These are phyloP conservation scores for Antechinus flavipes DNA, from an alignment of 2,113 vertebrate species.

Conservation along the genomic window DNA sequence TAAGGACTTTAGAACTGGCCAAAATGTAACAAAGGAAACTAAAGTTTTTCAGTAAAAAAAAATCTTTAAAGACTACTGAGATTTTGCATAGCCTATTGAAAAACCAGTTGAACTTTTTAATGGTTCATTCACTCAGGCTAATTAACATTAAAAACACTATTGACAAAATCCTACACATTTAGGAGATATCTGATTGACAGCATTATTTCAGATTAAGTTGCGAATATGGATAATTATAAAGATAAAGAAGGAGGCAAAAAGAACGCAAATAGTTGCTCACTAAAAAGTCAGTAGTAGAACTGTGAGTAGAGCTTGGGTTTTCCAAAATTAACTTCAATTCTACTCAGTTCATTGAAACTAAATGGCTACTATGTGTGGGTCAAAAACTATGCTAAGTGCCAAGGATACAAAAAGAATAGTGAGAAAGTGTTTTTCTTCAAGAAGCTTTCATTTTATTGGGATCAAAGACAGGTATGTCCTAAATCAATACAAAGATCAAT, in stretches of 20 bases:
- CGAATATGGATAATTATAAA: background rate
- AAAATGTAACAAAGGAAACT: background rate
- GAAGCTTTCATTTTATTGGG: background rate
- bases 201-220: slow-evolving; percentile 20
- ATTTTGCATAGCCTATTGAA: background rate
- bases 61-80: background rate
- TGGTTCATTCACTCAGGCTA: background rate
- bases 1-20: background rate
- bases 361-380: background rate
- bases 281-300: background rate
- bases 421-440: background rate
- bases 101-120: background rate
- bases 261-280: background rate
- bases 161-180: background rate
- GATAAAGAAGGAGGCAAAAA: slow-evolving; percentile 37
- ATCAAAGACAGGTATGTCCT: background rate
- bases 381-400: background rate
- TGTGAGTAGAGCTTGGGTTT: background rate
- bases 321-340: background rate
- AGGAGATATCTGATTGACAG: slow-evolving; percentile 11
- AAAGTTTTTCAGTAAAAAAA: background rate
- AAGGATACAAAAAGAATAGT: background rate
- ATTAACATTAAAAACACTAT: background rate
- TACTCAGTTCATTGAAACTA: background rate
- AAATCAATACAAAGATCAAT: background rate